Base-by-base conservation (phyloP, 2,113 vertebrate species). In the Mormoops blainvillei region DNA sequence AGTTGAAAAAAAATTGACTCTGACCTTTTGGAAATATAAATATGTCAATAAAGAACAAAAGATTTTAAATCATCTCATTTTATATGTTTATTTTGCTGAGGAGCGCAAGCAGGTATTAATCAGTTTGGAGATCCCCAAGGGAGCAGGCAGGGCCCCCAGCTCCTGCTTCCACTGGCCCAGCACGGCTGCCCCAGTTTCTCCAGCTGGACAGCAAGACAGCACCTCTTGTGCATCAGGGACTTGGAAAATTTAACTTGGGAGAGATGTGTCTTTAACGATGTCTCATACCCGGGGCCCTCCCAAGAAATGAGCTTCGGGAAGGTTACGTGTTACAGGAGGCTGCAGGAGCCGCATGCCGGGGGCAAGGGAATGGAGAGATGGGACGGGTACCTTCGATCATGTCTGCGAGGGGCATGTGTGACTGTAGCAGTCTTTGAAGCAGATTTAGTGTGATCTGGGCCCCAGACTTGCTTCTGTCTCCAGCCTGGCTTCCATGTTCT, bases 1-100 rank as follows among this genome's bases (percentile, higher is more conserved):
- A 36, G 24, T n/a, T 78, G 41, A 50, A 89, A 77, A 95, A 54
- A 3, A 94, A 87, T 67, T 41, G 80, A 87, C 58, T 80, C 22
- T 87, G 94, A 92, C 94, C 91, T 97, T 94, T 97, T 83, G 80
- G 52, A 93, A 97, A 94, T 95, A 84, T 74, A 97, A 94, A 94
- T 94, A 93, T 92, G 71, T 87, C 91, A 48, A 86, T 80, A 24
- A 58, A 80, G 65, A 50, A 76, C 68, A 82, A 74, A 78, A 19
- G 5, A 73, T 82, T 70, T 81, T n/a, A 93, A 93, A 45, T 95
- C 54, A 68, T 48, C 91, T 90, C 81, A 78, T 89, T 94, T 88
- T 94, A 76, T 88, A 22, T 77, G n/a, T 91, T 87, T 93, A 65
- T 95, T 94, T 95, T 87, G 50, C 82, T 16, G 8, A 93, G 31